These are phyloP conservation scores for Empidonax traillii DNA, from an alignment of 2,113 vertebrate genomes.

Conservation along the genomic window DNA sequence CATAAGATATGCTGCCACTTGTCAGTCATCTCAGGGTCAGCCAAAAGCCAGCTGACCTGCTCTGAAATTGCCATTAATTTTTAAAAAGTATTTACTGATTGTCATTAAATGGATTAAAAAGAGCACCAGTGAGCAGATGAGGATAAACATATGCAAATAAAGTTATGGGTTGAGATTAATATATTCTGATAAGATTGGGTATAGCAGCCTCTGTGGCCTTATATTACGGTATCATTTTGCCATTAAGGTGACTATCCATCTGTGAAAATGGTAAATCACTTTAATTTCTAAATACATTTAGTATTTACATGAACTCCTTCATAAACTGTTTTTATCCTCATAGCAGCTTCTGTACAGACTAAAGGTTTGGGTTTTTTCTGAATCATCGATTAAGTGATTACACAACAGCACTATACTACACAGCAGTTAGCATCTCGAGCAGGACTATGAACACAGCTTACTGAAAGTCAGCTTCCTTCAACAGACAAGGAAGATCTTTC, in stretches of 20 bases:
- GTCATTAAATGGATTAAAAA: background rate
- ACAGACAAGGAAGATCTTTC: background rate
- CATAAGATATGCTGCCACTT: background rate
- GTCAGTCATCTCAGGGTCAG: slow-evolving; percentile 11
- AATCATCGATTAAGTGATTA: background rate
- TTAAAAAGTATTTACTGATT: slow-evolving; percentile 16
- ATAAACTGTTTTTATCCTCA: background rate
- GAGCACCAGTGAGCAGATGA: background rate
- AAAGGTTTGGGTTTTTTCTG: background rate
- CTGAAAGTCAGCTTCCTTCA: background rate
- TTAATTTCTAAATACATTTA: slow-evolving; percentile 11
- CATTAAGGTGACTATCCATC: background rate
- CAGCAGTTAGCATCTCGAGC: background rate
- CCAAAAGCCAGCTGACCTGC: slow-evolving; percentile 22
- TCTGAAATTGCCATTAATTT: slow-evolving; percentile 30
- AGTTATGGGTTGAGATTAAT: slow-evolving; percentile 8
- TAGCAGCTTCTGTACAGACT: background rate
- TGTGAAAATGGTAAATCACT: background rate
- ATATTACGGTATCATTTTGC: background rate
- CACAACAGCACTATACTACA: background rate
- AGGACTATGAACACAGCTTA: background rate
- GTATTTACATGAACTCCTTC: background rate
- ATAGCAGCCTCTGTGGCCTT: background rate
- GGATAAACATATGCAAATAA: background rate
- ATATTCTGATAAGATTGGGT: background rate